These are phyloP conservation scores for Pontoporia blainvillei DNA, from an alignment of 2,113 vertebrate species.

Conservation along the genomic window DNA sequence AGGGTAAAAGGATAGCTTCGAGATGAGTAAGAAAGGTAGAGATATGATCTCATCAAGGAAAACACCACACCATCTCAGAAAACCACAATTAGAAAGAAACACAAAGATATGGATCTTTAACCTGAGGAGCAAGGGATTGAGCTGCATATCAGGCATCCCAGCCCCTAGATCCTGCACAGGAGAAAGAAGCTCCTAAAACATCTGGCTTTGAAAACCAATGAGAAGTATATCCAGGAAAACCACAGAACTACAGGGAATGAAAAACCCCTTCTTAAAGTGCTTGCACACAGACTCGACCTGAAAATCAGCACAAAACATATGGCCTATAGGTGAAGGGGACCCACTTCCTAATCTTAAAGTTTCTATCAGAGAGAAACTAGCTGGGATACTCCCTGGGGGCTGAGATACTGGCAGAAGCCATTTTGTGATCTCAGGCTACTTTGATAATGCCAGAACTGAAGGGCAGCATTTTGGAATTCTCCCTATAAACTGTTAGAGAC, in stretches of 20 bases:
- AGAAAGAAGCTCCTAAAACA: not conserved
- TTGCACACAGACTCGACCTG: not conserved
- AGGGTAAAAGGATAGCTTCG: not conserved
- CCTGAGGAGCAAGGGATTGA: not conserved
- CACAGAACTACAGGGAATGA: not conserved
- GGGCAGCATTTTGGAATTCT: not conserved
- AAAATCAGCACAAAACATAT: not conserved
- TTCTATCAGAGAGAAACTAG: not conserved
- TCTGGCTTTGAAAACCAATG: not conserved
- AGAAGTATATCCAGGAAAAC: not conserved
- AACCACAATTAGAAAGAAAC: not conserved
- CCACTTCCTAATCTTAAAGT: not conserved
- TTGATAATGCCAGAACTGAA: not conserved
- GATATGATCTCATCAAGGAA: not conserved
- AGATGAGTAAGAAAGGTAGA: not conserved
- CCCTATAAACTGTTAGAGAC: not conserved
- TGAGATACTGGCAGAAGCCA: not conserved
- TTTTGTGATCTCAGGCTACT: not conserved
- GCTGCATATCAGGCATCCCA: not conserved
- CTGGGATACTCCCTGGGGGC: not conserved
- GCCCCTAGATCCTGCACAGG: not conserved
- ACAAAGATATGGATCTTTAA: not conserved
- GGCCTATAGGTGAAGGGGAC: not conserved
- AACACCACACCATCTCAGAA: not conserved
- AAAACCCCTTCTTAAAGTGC: not conserved